Conservation (phyloP, 2,797 vertebrate genomes). For the Tapirus indicus region DNA sequence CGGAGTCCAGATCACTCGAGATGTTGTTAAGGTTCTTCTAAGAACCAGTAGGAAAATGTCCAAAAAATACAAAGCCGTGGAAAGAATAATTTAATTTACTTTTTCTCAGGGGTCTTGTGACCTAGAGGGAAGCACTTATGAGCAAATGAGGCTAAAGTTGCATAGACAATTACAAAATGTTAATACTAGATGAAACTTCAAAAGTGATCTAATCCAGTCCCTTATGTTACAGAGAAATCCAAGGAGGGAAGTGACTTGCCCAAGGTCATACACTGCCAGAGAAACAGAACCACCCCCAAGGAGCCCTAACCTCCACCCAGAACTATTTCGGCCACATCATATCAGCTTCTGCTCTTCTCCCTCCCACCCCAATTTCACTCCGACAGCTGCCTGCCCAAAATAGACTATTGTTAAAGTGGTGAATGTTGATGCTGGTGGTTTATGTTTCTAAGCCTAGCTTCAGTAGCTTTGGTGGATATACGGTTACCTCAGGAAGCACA, state of each 20-base stretch:
- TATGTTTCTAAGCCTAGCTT: not conserved
- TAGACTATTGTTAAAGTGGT: not conserved
- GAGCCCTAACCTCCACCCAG: not conserved
- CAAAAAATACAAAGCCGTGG: not conserved
- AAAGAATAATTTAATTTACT: not conserved
- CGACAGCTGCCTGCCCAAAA: conserved; percentile 43
- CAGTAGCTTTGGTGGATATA: not conserved
- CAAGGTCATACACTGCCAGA: not conserved
- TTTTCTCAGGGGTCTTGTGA: not conserved
- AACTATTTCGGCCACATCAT: not conserved
- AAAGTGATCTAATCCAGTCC: not conserved
- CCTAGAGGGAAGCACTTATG: not conserved
- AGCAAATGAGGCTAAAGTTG: not conserved
- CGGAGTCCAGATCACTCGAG: not conserved
- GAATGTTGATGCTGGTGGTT: not conserved
- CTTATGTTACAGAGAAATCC: not conserved
- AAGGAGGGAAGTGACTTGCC: not conserved
- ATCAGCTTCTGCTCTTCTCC: not conserved
- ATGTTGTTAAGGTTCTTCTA: not conserved
- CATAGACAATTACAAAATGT: not conserved
- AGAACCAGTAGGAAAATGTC: not conserved
- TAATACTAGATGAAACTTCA: not conserved
- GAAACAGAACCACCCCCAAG: not conserved
- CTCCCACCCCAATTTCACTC: not conserved
- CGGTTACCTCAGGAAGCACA: not conserved